A percentile compares a stretch with the other conserved stretches of the same genome.
These are phyloP conservation scores for Taurulus bubalis DNA, from an alignment of 2,113 vertebrate species.

Conservation along the genomic window DNA sequence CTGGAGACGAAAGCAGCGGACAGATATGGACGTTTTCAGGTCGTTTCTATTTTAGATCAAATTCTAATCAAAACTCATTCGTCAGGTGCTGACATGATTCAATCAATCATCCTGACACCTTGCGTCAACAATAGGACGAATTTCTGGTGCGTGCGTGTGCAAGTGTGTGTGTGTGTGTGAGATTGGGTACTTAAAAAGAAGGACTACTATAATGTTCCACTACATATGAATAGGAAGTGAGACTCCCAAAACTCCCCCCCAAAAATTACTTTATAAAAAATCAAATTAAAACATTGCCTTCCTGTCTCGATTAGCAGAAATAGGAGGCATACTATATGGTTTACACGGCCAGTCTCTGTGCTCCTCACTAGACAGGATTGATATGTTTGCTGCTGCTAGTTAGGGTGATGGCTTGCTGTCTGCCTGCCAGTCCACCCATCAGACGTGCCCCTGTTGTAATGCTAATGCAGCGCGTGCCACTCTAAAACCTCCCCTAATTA, in stretches of 20 bases:
- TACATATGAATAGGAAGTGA: neutral
- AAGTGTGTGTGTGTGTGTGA: no score
- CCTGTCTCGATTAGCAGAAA: neutral
- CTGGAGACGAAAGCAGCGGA: neutral
- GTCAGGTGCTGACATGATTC: conserved; percentile 2
- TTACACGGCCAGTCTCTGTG: neutral
- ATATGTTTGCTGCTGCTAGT: conserved; percentile 19
- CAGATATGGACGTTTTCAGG: neutral
- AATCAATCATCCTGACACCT: conserved; percentile 31
- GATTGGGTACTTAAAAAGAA: neutral
- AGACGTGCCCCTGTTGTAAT: conserved; percentile 54
- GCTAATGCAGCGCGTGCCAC: conserved; percentile 44
- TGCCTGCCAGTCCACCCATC: conserved; percentile 39
- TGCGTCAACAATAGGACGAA: neutral
- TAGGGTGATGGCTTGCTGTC: conserved; percentile 21
- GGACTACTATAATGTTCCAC: neutral
- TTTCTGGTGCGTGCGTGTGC: neutral
- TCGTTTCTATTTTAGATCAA: conserved; percentile 10
- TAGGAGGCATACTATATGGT: neutral
- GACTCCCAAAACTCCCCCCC: neutral
- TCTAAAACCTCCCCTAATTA: conserved; percentile 69
- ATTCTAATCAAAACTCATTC: conserved; percentile 15
- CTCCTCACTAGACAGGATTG: conserved; percentile 19
- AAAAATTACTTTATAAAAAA: neutral
- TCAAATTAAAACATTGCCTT: neutral